A percentile compares a stretch with the other conserved stretches of the same genome.
phyloP scores from a whole-genome alignment of 2,113 vertebrate genomes.

The Aviceda subcristata region DNA sequence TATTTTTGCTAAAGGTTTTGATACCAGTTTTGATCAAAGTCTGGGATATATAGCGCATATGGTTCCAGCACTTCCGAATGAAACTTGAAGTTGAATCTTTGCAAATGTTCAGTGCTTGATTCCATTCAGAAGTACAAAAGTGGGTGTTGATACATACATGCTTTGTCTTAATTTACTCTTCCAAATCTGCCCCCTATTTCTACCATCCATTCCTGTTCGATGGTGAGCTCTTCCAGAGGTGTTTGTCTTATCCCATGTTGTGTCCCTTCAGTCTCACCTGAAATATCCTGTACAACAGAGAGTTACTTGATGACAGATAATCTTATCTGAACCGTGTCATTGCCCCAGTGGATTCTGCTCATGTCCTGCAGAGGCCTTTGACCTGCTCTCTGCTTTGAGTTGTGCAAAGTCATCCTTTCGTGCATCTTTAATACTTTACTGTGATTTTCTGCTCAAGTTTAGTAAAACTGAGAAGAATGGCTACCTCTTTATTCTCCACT shows the following conservation, averaged over 20 bases:
- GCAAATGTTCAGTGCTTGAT: background rate
- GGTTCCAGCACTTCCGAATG: background rate
- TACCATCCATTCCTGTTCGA: fast-evolving
- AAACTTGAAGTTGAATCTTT: background rate
- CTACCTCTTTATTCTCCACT: background rate
- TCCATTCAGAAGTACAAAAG: background rate
- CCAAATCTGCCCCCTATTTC: fast-evolving
- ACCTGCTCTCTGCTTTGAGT: background rate
- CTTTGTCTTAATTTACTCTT: background rate
- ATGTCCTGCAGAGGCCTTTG: background rate
- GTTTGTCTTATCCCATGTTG: background rate
- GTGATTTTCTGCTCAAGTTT: background rate
- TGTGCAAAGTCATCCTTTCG: background rate
- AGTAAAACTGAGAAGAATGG: background rate
- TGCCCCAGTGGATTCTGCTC: background rate
- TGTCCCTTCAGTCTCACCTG: background rate
- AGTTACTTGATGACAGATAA: background rate
- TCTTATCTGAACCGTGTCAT: background rate
- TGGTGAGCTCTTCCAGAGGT: background rate
- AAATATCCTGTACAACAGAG: background rate
- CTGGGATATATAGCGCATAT: fast-evolving
- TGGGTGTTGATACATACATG: background rate
- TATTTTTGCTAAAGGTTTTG: background rate
- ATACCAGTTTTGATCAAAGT: background rate
- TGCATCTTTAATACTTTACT: background rate